These are phyloP conservation scores for Drosophila cardini DNA, from an alignment of 1,140 invertebrate genomes.

Conservation along the genomic window DNA sequence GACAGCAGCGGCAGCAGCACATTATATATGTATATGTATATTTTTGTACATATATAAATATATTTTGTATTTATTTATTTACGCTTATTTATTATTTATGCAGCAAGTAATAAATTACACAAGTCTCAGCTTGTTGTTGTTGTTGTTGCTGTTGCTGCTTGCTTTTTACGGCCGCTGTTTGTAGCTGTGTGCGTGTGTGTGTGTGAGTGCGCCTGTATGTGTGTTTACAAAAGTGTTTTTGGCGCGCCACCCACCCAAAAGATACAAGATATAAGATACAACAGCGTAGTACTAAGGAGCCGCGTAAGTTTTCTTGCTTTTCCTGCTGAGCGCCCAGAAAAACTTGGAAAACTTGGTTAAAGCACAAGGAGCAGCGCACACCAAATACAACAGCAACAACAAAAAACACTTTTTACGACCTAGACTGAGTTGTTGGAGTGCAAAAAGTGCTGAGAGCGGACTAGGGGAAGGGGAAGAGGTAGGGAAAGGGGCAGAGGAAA, in stretches of 20 bases:
- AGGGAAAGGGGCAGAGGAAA: not conserved
- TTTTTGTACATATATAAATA: constrained; percentile 35
- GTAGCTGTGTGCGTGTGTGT: constrained; percentile 23
- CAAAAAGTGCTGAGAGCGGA: not conserved
- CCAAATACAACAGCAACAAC: constrained; percentile 19
- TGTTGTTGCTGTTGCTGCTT: constrained; percentile 21
- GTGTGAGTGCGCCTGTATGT: constrained; percentile 30
- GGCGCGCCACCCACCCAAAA: constrained; percentile 68
- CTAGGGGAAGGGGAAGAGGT: not conserved
- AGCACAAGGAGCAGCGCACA: constrained; percentile 9
- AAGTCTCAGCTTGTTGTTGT: constrained; percentile 42
- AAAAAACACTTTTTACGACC: constrained; percentile 68
- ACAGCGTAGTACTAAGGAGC: constrained; percentile 9
- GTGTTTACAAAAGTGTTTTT: constrained; percentile 74
- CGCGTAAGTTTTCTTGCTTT: constrained; percentile 59
- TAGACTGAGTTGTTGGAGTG: constrained; percentile 23
- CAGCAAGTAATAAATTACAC: constrained; percentile 83
- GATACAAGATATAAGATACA: constrained; percentile 6
- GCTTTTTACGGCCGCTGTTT: constrained; percentile 37
- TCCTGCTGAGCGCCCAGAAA: constrained; percentile 58
- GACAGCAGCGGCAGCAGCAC: constrained; percentile 7
- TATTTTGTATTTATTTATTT: constrained; percentile 83
- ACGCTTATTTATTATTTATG: constrained; percentile 84
- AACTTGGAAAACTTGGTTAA: constrained; percentile 25
- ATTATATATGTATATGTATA: constrained; percentile 17